These are phyloP conservation scores for Trochalopteron elliotii DNA, from an alignment of 2,113 vertebrate species.

Conservation along the genomic window DNA sequence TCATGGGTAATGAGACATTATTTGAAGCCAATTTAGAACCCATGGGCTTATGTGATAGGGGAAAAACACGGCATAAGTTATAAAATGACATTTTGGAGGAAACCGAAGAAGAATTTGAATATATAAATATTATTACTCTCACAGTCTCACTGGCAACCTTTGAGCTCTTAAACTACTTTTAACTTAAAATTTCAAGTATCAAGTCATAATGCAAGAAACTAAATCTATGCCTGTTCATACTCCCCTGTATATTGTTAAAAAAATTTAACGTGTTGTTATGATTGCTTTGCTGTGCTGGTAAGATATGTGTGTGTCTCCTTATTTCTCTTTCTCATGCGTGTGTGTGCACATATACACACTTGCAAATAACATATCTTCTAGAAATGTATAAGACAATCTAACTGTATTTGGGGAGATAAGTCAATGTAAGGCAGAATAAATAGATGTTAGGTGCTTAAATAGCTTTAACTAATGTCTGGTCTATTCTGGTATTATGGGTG, in stretches of 20 bases:
- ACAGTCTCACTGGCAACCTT: not conserved
- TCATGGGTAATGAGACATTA: not conserved
- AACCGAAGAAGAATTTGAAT: not conserved
- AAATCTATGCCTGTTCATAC: not conserved
- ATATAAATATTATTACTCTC: not conserved
- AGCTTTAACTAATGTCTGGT: not conserved
- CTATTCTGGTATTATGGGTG: not conserved
- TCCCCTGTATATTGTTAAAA: not conserved
- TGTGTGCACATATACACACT: fast-evolving
- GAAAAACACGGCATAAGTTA: not conserved
- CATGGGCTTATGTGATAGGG: not conserved
- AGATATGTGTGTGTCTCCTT: fast-evolving
- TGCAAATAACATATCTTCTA: not conserved
- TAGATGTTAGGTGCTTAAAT: not conserved
- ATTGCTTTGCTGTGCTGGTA: not conserved
- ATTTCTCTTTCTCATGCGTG: not conserved
- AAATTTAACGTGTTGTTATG: not conserved
- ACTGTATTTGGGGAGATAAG: not conserved
- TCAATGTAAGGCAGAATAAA: not conserved
- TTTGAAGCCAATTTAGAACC: not conserved
- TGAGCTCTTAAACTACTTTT: not conserved
- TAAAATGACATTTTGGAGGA: not conserved
- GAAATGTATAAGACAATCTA: not conserved
- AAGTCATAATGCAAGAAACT: not conserved
- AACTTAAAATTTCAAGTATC: not conserved